Evolutionary conservation across 2,888 invertebrate genomes (phyloP), one percentile per base, ranked within the genome.

Genomic region (Loripinus fragilis): DNA sequence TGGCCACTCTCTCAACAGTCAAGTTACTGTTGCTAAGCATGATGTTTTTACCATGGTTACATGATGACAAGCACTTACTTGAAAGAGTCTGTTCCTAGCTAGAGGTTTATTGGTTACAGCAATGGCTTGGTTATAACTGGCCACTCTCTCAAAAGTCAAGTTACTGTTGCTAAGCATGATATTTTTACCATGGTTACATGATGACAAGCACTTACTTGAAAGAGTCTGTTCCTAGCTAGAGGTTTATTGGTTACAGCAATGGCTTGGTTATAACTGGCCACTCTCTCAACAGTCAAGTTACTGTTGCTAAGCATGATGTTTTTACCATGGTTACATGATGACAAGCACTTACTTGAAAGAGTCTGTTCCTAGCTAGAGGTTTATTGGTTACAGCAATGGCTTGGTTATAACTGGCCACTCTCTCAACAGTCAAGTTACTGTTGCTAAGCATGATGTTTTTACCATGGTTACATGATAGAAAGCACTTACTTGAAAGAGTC

Each of bases 31-130:
- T n/a, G n/a, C n/a, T 94, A 20, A 95, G 92, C 8, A 97, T 94
- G 50, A 98, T 95, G 93, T 98, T 97, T 86, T 96, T 95, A n/a
- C n/a, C n/a, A n/a, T n/a, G n/a, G n/a, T n/a, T n/a, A n/a, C 96
- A 96, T n/a, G n/a, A n/a, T n/a, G n/a, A n/a, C n/a, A n/a, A n/a
- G n/a, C n/a, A 48, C 80, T 76, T 93, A 96, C 96, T 95, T 96
- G 95, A 90, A n/a, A n/a, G n/a, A n/a, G n/a, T n/a, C n/a, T n/a
- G n/a, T n/a, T n/a, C n/a, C n/a, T n/a, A n/a, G n/a, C n/a, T n/a
- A n/a, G n/a, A n/a, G n/a, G n/a, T n/a, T 95, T 95, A 87, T 86
- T 78, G 70, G 96, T 95, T 86, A 96, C 95, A 0, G 97, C 96
- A 15, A 97, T 94, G 10, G 96, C 97, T 90, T 98, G 96, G 93